Evolutionary conservation across 2,113 vertebrate genomes (phyloP).

Genomic region (Aptenodytes patagonicus): DNA sequence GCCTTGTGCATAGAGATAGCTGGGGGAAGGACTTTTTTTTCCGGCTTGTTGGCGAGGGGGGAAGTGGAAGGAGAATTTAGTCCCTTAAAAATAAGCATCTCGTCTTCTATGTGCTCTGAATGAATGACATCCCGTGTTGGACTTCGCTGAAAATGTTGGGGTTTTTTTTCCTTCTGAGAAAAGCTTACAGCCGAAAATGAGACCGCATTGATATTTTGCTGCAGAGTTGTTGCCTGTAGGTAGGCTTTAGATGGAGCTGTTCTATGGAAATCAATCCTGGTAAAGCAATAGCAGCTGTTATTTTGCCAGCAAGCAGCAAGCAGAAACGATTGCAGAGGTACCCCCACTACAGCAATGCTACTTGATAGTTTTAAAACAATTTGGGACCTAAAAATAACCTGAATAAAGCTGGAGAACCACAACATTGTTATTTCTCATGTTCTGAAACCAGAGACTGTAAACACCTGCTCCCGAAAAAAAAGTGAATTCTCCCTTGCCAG

Average conservation of each 20-base stretch:
- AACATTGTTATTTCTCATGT: background rate
- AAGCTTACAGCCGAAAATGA: background rate
- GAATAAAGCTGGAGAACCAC: background rate
- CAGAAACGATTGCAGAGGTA: slow-evolving; percentile 6
- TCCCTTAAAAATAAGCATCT: background rate
- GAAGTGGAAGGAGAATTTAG: background rate
- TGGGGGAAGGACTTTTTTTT: background rate
- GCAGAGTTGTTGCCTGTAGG: slow-evolving; percentile 55
- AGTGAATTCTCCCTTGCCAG: background rate
- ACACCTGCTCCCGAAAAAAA: background rate
- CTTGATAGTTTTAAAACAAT: slow-evolving; percentile 12
- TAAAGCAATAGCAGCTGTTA: slow-evolving; percentile 41
- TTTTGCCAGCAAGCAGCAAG: slow-evolving; percentile 17
- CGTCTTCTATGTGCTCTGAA: background rate
- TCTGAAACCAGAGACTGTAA: background rate
- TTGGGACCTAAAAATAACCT: background rate
- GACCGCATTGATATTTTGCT: slow-evolving; percentile 10
- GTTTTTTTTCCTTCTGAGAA: background rate
- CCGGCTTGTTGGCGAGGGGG: background rate
- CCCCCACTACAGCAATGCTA: background rate
- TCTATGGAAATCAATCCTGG: slow-evolving; percentile 46
- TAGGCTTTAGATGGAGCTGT: slow-evolving; percentile 60
- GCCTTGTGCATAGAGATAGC: background rate
- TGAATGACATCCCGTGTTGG: background rate
- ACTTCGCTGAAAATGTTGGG: background rate